These are phyloP conservation scores for Drosophila acutilabella DNA, from an alignment of 2,888 invertebrate species.

Conservation along the genomic window DNA sequence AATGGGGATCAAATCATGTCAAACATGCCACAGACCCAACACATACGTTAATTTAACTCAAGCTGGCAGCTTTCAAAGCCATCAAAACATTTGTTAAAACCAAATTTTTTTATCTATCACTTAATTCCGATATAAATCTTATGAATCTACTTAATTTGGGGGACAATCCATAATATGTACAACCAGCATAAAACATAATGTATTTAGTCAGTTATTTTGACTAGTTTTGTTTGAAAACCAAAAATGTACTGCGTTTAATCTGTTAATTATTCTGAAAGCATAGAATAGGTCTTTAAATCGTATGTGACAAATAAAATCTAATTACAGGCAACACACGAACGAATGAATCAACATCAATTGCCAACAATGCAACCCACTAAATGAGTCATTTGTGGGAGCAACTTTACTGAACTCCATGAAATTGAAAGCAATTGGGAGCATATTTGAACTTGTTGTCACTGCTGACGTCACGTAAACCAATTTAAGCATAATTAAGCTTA, in stretches of 20 bases:
- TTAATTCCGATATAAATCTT: too few species aligned
- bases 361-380: conserved; percentile 20
- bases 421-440: conserved; percentile 29
- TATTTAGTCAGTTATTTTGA: neutral
- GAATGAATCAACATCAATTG: conserved; percentile 15
- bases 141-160: too few species aligned
- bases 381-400: conserved; percentile 37
- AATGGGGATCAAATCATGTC: neutral
- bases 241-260: too few species aligned
- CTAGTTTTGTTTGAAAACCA: too few species aligned
- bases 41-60: too few species aligned
- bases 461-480: conserved; percentile 71
- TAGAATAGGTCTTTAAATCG: neutral
- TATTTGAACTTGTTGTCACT: conserved; percentile 39
- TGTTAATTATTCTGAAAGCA: neutral
- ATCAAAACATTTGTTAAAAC: too few species aligned
- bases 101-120: too few species aligned
- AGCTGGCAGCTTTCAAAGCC: too few species aligned
- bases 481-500: conserved; percentile 83
- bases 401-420: conserved; percentile 20
- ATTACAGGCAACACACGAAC: conserved; percentile 25
- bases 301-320: conserved; percentile 16
- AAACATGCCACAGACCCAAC: neutral
- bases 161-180: too few species aligned
- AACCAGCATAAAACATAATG: too few species aligned